Conservation (phyloP, 2,797 vertebrate genomes). For the Philypnodon macrostomus region DNA sequence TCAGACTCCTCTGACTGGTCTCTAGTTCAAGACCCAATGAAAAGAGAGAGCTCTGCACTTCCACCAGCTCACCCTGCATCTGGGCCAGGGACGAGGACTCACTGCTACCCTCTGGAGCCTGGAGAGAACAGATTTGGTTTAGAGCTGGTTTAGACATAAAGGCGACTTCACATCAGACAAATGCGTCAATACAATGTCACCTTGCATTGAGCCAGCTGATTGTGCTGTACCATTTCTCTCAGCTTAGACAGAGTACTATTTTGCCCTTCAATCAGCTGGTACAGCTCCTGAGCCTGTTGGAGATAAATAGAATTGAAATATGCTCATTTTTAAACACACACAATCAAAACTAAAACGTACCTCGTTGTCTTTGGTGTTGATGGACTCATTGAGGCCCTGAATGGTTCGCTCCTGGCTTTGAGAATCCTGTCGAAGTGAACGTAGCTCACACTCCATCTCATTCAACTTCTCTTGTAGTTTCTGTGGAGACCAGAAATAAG, state of each 20-base stretch:
- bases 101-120: conserved; percentile 70
- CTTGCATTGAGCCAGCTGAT: conserved; percentile 81
- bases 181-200: conserved; percentile 56
- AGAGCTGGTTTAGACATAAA: not conserved
- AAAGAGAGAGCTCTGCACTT: conserved; percentile 86
- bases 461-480: conserved; percentile 89
- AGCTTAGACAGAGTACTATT: conserved; percentile 88
- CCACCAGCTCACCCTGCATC: conserved; percentile 83
- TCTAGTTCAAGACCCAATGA: conserved; percentile 87
- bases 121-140: conserved; percentile 12
- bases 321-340: not conserved
- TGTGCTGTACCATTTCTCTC: conserved; percentile 84
- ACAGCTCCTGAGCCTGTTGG: conserved; percentile 85
- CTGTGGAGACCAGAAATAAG: conserved; percentile 55
- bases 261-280: conserved; percentile 86
- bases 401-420: conserved; percentile 85
- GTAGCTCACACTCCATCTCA: conserved; percentile 87
- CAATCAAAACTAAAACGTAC: conserved; percentile 58
- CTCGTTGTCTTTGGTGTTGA: conserved; percentile 88
- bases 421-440: conserved; percentile 79
- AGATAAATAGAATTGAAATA: conserved; percentile 6
- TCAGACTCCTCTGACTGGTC: conserved; percentile 79
- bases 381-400: conserved; percentile 83
- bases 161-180: not conserved
- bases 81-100: conserved; percentile 58